Evolutionary conservation across 2,113 vertebrate genomes (phyloP), one percentile per base, ranked within the genome.

Genomic region (Rhinichthys klamathensis): DNA sequence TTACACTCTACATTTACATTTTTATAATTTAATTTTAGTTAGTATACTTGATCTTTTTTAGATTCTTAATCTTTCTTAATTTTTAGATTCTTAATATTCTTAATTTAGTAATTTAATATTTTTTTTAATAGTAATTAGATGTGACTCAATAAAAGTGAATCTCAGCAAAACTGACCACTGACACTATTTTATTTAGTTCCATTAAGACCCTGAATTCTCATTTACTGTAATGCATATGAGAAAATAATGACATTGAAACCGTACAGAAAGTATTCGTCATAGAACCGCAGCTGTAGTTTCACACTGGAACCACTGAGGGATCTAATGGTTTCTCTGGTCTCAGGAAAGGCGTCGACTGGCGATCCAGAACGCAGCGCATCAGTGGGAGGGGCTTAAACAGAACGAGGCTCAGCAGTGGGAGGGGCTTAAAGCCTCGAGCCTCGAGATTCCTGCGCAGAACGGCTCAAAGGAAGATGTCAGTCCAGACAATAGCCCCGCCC

Each of bases 361-460:
- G 0, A 97, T 99, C 85, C 95, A 93, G 88, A 98, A 98, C 79
- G 96, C 98, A 54, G 97, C 98, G 4, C 96, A 93, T 23, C 96
- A 96, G 46, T 99, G 98, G 98, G 97, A 97, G 91, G 94, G 88
- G 38, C 44, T 93, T 89, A 92, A 90, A 87, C 95, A 92, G 88
- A 98, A 98, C 80, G 96, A 98, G 54, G 97, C 98, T 4, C 96
- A 93, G n/a, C 96, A 96, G 46, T 99, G 98, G 98, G 97, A 97
- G 91, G 94, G 88, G 38, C 44, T 93, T 89, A 92, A 90, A 87
- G 90, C 94, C 86, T 41, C 41, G 8, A 91, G 92, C 69, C 88
- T 93, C 87, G 94, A 94, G 84, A 89, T 90, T 74, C 93, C 95
- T 78, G 89, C 94, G 56, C 94, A 95, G 76, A 96, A 97, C 2